These are phyloP conservation scores for Drosophila tani DNA, from an alignment of 1,140 invertebrate genomes.

Conservation along the genomic window DNA sequence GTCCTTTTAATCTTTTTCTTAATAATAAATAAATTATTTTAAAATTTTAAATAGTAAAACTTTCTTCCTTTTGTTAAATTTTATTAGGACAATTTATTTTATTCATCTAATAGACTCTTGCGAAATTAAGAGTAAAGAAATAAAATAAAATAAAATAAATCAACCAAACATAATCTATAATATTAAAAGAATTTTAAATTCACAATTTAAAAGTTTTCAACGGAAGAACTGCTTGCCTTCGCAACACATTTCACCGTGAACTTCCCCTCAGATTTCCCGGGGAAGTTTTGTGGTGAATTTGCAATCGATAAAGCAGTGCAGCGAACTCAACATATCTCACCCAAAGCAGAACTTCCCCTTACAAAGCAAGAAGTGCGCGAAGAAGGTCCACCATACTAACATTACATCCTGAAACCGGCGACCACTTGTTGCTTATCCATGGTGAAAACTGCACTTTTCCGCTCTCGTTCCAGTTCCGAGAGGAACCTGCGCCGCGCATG, in stretches of 20 bases:
- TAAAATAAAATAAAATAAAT: background rate
- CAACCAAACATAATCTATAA: background rate
- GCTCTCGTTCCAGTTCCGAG: slow-evolving; percentile 23
- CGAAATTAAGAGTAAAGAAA: too few species aligned
- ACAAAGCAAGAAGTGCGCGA: slow-evolving; percentile 14
- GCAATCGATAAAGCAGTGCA: slow-evolving; percentile 33
- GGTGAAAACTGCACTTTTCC: slow-evolving; percentile 25
- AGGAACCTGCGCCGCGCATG: slow-evolving; percentile 16
- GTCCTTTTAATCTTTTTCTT: too few species aligned
- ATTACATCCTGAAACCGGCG: slow-evolving; percentile 29
- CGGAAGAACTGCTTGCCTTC: slow-evolving; percentile 10
- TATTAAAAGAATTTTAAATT: background rate
- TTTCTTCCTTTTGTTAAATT: too few species aligned
- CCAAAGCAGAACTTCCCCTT: slow-evolving; percentile 6
- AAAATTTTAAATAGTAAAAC: too few species aligned
- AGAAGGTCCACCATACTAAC: background rate
- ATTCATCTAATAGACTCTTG: too few species aligned
- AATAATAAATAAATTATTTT: too few species aligned
- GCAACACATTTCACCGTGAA: background rate
- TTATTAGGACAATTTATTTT: too few species aligned
- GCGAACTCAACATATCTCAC: background rate
- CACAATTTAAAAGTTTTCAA: background rate
- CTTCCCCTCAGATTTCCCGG: background rate
- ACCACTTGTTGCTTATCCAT: slow-evolving; percentile 64
- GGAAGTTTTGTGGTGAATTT: background rate